Percentiles rank a stretch among this genome's conserved stretches.
phyloP scores from a whole-genome alignment of 2,797 vertebrate species.

The Uromys caudimaculatus region DNA sequence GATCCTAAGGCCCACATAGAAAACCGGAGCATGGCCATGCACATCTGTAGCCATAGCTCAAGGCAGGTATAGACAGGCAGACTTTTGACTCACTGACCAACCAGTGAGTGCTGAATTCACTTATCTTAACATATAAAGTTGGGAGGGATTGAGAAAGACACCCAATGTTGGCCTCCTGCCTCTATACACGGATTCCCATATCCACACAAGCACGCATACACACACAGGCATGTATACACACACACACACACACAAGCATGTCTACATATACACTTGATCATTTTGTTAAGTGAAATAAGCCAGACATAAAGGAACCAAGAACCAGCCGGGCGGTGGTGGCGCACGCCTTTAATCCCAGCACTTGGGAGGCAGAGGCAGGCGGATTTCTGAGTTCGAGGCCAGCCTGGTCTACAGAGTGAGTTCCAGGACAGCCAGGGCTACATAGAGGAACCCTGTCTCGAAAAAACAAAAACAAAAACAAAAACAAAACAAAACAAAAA shows the following conservation, averaged over 20 bases:
- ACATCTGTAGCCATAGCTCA: neutral
- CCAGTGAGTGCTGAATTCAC: neutral
- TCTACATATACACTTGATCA: neutral
- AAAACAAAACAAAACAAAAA: too few relatives aligned
- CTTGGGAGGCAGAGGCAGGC: too few relatives aligned
- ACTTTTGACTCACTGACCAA: neutral
- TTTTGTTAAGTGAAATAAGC: neutral
- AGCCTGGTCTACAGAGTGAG: too few relatives aligned
- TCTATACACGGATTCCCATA: neutral
- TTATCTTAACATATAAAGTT: neutral
- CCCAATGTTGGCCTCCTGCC: neutral
- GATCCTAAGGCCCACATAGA: neutral
- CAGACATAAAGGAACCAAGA: neutral
- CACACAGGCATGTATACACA: too few relatives aligned
- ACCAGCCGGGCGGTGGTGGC: too few relatives aligned
- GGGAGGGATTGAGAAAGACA: neutral
- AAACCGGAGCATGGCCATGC: neutral
- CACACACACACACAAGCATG: neutral
- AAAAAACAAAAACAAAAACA: too few relatives aligned
- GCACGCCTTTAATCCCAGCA: too few relatives aligned
- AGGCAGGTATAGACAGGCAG: neutral
- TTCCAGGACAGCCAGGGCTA: too few relatives aligned
- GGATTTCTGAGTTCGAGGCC: too few relatives aligned
- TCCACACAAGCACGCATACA: neutral
- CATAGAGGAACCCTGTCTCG: too few relatives aligned